These are phyloP conservation scores for Caradrina clavipalpis DNA, from an alignment of 2,888 invertebrate genomes.

Conservation along the genomic window DNA sequence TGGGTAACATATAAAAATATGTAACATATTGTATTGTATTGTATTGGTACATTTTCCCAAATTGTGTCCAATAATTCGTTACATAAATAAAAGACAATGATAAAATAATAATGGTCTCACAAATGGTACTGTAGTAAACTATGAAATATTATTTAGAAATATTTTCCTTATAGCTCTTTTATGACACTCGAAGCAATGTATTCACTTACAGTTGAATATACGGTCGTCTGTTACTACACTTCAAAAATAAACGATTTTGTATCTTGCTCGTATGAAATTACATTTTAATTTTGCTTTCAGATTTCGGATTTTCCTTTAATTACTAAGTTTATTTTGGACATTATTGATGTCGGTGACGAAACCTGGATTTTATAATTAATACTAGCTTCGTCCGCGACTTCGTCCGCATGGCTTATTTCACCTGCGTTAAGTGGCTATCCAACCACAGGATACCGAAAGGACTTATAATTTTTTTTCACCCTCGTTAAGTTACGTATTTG, in stretches of 20 bases:
- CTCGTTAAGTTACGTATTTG: too few species aligned
- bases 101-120: slow-evolving; percentile 32
- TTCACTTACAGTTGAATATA: slow-evolving; percentile 6
- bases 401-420: too few species aligned
- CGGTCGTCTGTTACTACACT: not conserved
- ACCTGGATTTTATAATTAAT: too few species aligned
- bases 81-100: slow-evolving; percentile 51
- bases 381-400: too few species aligned
- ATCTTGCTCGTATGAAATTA: not conserved
- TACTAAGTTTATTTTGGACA: too few species aligned
- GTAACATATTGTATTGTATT: slow-evolving; percentile 27
- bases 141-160: slow-evolving; percentile 21
- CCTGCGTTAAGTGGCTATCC: too few species aligned
- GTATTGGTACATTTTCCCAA: slow-evolving; percentile 48
- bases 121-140: slow-evolving; percentile 17
- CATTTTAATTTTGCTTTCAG: not conserved
- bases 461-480: too few species aligned
- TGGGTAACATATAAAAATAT: slow-evolving; percentile 51
- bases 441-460: too few species aligned
- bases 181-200: slow-evolving; percentile 28
- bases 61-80: slow-evolving; percentile 51
- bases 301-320: too few species aligned
- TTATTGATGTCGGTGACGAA: too few species aligned
- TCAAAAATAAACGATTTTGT: slow-evolving; percentile 1
- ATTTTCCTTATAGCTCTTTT: slow-evolving; percentile 40